These are phyloP conservation scores for Pseudomyrmex cubaensis DNA, from an alignment of 1,140 invertebrate species.

Conservation along the genomic window DNA sequence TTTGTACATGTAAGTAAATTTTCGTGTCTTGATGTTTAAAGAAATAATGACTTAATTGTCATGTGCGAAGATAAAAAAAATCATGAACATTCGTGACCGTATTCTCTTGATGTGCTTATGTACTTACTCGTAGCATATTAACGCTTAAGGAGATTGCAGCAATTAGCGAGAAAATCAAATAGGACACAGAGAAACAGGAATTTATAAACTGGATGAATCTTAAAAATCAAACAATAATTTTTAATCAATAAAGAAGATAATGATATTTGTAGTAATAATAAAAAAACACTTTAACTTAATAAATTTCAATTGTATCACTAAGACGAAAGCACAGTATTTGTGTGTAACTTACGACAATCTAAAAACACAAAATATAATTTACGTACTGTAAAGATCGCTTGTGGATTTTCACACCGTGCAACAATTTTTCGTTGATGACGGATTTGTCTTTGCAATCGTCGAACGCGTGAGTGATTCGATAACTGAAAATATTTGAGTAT, in stretches of 20 bases:
- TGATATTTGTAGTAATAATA: too few species aligned
- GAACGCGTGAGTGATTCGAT: conserved; percentile 8
- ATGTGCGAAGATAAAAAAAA: too few species aligned
- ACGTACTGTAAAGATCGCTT: conserved; percentile 25
- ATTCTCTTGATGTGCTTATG: not conserved
- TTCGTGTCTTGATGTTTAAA: too few species aligned
- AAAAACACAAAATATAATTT: not conserved
- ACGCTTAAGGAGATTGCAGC: conserved; percentile 8
- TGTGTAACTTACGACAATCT: too few species aligned
- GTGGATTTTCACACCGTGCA: conserved; percentile 13
- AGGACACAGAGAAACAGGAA: conserved; percentile 5
- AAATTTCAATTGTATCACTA: too few species aligned
- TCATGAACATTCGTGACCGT: too few species aligned
- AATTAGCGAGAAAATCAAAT: not conserved
- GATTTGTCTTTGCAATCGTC: conserved; percentile 8
- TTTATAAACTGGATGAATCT: conserved; percentile 29
- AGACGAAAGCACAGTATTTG: too few species aligned
- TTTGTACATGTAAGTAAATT: too few species aligned
- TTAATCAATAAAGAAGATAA: too few species aligned
- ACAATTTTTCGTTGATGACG: conserved; percentile 10
- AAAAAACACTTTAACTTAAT: too few species aligned
- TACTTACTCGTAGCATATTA: conserved; percentile 44
- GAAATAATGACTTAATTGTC: too few species aligned
- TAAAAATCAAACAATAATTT: not conserved
- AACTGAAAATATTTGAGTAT: not conserved